Base-by-base conservation (phyloP, 1,140 invertebrate species). In the Triops cancriformis region DNA sequence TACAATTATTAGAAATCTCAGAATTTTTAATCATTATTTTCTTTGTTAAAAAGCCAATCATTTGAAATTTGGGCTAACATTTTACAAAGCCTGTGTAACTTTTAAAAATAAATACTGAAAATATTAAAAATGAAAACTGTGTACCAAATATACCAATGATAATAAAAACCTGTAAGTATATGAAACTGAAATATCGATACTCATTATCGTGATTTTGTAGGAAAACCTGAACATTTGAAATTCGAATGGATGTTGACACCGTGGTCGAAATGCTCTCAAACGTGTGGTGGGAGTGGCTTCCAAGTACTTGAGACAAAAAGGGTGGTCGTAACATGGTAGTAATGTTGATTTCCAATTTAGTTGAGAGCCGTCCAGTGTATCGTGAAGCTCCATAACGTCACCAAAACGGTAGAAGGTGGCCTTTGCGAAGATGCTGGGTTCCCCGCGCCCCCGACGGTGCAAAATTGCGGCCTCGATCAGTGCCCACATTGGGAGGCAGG, bases 201-300 rank as follows among this genome's bases (percentile, higher is more conserved):
- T 37, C n/a, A n/a, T 37, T 37, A 27, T 76, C 75, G 75, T 76
- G n/a, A n/a, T 28, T 12, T 73, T 64, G 27, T 41, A 81, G 80
- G 80, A 26, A 81, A 79, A 74, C 72, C 80, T 77, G 82, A 83
- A 76, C 82, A 80, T 73, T 85, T 90, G 78, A 87, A 90, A 81
- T 94, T 93, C 82, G 89, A 91, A 81, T 96, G 93, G 94, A 86
- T 89, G 79, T 89, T 91, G 7, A 90, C 91, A 1, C 89, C 93
- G 31, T 96, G 94, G 94, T 93, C 93, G 1, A 86, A 89, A 37
- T 98, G 96, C 84, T 94, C 93, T 2, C 90, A 92, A 81, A 90
- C 90, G 11, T 98, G 95, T 82, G 95, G 94, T 10, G 91, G 91
- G 42, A 90, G 89, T 76, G 93, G 93, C 79, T 88, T 87, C 80